Conservation (phyloP, 2,797 vertebrate genomes). For the Brotogeris chrysoptera region DNA sequence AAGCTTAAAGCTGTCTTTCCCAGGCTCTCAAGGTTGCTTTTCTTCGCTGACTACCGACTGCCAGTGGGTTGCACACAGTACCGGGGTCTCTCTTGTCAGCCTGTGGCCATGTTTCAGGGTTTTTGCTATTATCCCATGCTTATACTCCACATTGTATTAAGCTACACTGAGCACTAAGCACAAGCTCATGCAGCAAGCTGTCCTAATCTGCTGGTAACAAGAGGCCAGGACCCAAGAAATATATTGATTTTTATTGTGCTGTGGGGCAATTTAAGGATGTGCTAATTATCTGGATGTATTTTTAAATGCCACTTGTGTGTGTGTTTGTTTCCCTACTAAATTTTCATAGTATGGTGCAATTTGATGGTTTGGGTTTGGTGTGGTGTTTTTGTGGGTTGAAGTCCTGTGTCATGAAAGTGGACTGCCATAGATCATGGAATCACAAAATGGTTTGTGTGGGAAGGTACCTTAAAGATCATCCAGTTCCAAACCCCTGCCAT, state of each 20-base stretch:
- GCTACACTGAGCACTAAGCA: background rate
- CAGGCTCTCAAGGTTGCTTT: background rate
- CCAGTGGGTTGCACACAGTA: rapidly evolving
- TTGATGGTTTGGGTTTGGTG: background rate
- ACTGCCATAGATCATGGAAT: background rate
- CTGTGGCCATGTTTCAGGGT: rapidly evolving
- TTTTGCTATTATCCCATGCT: background rate
- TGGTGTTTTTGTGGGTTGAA: background rate
- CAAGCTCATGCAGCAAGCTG: background rate
- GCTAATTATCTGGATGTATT: background rate
- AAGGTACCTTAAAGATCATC: background rate
- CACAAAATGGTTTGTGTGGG: background rate
- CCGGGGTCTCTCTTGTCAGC: background rate
- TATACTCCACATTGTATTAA: rapidly evolving
- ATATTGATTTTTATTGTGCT: background rate
- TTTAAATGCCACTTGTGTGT: background rate
- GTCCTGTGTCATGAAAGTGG: background rate
- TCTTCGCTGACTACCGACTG: background rate
- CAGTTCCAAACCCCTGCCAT: background rate
- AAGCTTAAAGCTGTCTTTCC: background rate
- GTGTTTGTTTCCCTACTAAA: background rate
- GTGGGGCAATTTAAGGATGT: background rate
- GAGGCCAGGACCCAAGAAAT: too few species aligned
- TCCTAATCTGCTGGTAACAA: background rate
- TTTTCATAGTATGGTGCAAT: background rate